Evolutionary conservation across 2,113 vertebrate species (phyloP).

Genomic region (Andinoacara biseriatus): DNA sequence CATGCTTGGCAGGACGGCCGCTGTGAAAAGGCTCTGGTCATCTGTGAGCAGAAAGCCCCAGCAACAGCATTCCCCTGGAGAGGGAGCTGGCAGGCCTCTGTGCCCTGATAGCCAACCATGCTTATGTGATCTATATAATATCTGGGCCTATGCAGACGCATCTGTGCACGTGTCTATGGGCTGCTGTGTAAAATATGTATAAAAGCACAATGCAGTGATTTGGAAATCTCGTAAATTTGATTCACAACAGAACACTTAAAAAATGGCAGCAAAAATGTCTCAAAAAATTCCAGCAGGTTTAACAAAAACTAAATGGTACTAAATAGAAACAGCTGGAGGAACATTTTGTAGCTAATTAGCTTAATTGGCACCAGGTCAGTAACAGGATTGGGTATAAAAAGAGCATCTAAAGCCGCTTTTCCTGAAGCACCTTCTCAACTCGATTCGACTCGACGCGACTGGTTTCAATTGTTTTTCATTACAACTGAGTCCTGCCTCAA

Average conservation of each 20-base stretch:
- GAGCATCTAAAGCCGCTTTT: too few species aligned
- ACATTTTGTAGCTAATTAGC: too few species aligned
- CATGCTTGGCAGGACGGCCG: conserved; percentile 31
- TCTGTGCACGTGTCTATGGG: too few species aligned
- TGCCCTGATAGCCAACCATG: conserved; percentile 31
- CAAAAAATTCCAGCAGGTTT: background rate
- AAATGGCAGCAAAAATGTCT: background rate
- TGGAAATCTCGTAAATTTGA: background rate
- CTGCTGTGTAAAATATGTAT: background rate
- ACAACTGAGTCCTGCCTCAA: too few species aligned
- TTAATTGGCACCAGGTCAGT: too few species aligned
- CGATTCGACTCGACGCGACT: too few species aligned
- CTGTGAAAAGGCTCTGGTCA: conserved; percentile 39
- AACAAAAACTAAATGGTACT: too few species aligned
- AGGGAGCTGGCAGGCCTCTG: conserved; percentile 26
- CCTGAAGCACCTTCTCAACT: too few species aligned
- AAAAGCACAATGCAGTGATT: background rate
- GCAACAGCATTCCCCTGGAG: conserved; percentile 45
- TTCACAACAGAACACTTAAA: background rate
- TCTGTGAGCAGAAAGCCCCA: conserved; percentile 34
- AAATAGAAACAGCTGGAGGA: too few species aligned
- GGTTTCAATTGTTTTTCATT: too few species aligned
- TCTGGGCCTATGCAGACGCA: too few species aligned
- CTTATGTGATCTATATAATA: conserved; percentile 12
- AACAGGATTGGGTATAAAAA: too few species aligned